These are phyloP conservation scores for Ichneumoninae sp. DNA, from an alignment of 2,888 invertebrate genomes.

Conservation along the genomic window DNA sequence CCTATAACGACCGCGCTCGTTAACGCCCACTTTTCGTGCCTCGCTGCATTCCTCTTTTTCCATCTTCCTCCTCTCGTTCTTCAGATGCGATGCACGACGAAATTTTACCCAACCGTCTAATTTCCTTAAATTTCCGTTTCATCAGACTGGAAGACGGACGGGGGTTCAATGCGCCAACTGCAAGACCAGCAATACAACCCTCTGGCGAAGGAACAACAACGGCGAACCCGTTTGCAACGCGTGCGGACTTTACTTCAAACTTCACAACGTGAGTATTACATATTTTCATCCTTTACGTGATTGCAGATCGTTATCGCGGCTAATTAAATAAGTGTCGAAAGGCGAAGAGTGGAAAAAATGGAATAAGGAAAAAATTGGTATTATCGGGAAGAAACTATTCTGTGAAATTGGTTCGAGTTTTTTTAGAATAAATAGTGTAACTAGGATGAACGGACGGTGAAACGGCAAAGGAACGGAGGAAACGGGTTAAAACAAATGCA, in stretches of 20 bases:
- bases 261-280: constrained; percentile 84
- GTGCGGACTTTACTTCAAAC: constrained; percentile 98
- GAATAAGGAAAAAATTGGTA: background rate
- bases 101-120: background rate
- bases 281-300: background rate
- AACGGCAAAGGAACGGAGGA: constrained; percentile 40
- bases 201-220: constrained; percentile 99
- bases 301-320: too few relatives aligned
- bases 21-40: constrained; percentile 73
- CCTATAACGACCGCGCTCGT: constrained; percentile 73
- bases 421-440: constrained; percentile 1
- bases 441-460: constrained; percentile 3
- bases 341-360: background rate
- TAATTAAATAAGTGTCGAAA: background rate
- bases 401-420: background rate
- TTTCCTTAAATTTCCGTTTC: constrained; percentile 56
- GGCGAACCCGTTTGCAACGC: constrained; percentile 99
- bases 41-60: constrained; percentile 65
- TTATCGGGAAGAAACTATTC: background rate
- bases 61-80: constrained; percentile 31
- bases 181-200: constrained; percentile 92
- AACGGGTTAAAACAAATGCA: constrained; percentile 74
- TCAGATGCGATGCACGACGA: background rate
- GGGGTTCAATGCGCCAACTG: constrained; percentile 91
- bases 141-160: constrained; percentile 83